phyloP scores from a whole-genome alignment of 2,113 vertebrate species.

The Ictalurus punctatus region DNA sequence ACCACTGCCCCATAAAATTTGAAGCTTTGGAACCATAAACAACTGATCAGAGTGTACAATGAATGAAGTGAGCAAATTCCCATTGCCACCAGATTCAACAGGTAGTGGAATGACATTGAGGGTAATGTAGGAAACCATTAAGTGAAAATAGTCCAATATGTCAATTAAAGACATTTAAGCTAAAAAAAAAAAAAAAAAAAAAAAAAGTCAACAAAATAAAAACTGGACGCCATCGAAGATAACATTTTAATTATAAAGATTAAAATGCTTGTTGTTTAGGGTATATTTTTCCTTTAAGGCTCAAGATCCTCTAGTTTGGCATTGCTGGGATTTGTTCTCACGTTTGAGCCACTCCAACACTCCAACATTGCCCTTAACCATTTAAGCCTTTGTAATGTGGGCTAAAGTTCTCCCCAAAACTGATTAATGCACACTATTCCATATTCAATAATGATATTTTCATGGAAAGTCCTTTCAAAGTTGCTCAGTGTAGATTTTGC shows the following conservation, averaged over 20 bases:
- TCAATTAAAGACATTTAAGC: not conserved
- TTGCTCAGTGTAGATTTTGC: not conserved
- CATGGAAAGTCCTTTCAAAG: not conserved
- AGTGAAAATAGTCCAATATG: not conserved
- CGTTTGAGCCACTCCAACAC: not conserved
- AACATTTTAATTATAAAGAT: not conserved
- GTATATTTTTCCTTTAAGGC: not conserved
- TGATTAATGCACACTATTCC: not conserved
- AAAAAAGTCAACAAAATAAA: not conserved
- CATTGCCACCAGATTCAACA: not conserved
- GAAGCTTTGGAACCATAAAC: not conserved
- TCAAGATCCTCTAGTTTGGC: not conserved
- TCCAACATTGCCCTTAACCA: not conserved
- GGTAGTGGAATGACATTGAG: not conserved
- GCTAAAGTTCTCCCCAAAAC: not conserved
- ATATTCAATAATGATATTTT: not conserved
- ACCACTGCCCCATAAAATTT: not conserved
- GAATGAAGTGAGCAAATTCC: not conserved
- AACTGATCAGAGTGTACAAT: not conserved
- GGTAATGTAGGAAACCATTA: not conserved
- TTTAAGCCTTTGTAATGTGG: not conserved
- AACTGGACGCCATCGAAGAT: not conserved
- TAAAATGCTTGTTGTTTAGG: not conserved
- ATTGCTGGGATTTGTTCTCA: not conserved
- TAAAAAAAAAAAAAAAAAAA: not conserved